Base-by-base conservation (phyloP, 2,888 invertebrate genomes). In the Agrilus mali region DNA sequence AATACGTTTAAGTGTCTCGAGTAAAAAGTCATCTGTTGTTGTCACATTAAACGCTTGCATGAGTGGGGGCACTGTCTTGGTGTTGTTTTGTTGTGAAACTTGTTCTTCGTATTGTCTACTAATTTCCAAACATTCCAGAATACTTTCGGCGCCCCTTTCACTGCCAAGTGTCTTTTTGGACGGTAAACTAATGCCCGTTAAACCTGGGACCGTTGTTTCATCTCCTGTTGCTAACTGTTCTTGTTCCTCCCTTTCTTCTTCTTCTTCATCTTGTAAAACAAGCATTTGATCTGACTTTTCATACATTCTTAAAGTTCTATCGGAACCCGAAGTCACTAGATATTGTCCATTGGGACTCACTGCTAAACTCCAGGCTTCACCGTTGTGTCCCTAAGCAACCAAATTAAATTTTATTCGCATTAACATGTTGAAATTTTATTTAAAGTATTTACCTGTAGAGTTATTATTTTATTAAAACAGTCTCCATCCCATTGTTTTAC, bases 401-500 rank as follows among this genome's bases (percentile, higher is more conserved):
- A 37, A 12, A 16, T 33, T 40, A 15, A 13, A 14, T 40, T 12
- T 41, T 5, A 20, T 1, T 20, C 4, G 20, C n/a, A n/a, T n/a
- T n/a, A 27, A 10, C 10, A 27, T 27, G 27, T 27, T 27, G 27
- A 2, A 7, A 6, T 27, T 27, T 27, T 27, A 10, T 27, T 27
- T 27, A 10, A 27, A 42, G 12, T 31, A 67, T 68, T 69, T 64
- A 88, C 89, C 68, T 84, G 76, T 20, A 95, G 65, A 0, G 88
- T 87, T n/a, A 87, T 74, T 48, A 98, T 89, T 66, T 90, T 86
- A 49, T 89, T 80, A 60, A 86, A 96, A 38, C 74, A 82, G 64
- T 95, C 95, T 0, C 80, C 94, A 66, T 99, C 97, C 96, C 98
- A 99, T 61, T 97, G 85, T 64, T 95, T 96, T 2, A 98, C 73